phyloP scores from a whole-genome alignment of 2,113 vertebrate genomes.

The Garra rufa region DNA sequence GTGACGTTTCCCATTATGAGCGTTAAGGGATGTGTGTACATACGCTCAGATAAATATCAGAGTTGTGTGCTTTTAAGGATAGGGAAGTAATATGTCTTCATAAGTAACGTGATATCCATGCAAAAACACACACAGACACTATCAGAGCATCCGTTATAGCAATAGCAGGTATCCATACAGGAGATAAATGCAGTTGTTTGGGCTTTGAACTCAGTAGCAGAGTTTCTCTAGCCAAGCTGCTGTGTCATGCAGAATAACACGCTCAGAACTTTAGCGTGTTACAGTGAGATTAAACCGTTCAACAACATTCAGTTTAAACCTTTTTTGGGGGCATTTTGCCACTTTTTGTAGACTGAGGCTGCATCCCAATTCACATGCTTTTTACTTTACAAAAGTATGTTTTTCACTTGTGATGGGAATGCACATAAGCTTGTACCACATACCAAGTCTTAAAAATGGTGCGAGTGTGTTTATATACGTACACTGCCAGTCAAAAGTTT shows the following conservation, averaged over 20 bases:
- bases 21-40: slow-evolving; percentile 32
- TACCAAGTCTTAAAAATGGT: neutral
- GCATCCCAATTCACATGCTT: neutral
- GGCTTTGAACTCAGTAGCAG: neutral
- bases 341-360: neutral
- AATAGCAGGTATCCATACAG: neutral
- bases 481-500: too few relatives aligned
- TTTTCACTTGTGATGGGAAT: neutral
- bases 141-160: too few relatives aligned
- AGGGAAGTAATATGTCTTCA: slow-evolving; percentile 42
- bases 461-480: too few relatives aligned
- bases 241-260: slow-evolving; percentile 20
- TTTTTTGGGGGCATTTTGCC: neutral
- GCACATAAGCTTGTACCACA: neutral
- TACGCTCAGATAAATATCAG: slow-evolving; percentile 42
- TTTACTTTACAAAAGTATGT: neutral
- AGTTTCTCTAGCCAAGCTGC: slow-evolving; percentile 6
- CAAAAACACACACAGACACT: neutral
- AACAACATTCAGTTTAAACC: neutral
- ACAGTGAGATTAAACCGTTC: slow-evolving; percentile 26
- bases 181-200: neutral
- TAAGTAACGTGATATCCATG: neutral
- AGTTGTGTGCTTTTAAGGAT: slow-evolving; percentile 30
- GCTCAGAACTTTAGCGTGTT: slow-evolving; percentile 28
- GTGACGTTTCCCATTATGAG: slow-evolving; percentile 8